phyloP scores from a whole-genome alignment of 2,888 invertebrate species.

The Notodonta dromedarius region DNA sequence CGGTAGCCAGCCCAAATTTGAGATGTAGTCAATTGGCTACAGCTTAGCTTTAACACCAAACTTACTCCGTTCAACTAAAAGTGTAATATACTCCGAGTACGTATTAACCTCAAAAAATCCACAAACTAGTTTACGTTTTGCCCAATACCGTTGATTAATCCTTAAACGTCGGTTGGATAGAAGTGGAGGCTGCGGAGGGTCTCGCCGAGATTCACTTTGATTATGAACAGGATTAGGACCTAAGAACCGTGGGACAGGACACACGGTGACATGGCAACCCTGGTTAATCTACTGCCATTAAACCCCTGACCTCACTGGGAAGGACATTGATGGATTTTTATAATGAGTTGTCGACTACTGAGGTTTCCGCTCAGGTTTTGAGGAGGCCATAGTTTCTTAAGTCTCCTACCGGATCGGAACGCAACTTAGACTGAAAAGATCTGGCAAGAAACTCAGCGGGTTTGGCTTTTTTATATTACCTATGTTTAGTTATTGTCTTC shows the following conservation, averaged over 20 bases:
- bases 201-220: constrained; percentile 69
- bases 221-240: constrained; percentile 67
- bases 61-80: too few species aligned
- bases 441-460: too few species aligned
- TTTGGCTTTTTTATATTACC: too few species aligned
- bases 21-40: too few species aligned
- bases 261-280: constrained; percentile 49
- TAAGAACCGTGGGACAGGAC: constrained; percentile 63
- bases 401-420: too few species aligned
- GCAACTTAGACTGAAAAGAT: too few species aligned
- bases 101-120: constrained; percentile 4
- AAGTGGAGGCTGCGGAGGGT: constrained; percentile 44
- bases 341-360: constrained; percentile 8
- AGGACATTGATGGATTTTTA: constrained; percentile 42
- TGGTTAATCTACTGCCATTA: constrained; percentile 55
- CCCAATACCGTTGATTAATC: constrained; percentile 28
- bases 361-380: not conserved
- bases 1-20: too few species aligned
- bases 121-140: constrained; percentile 20
- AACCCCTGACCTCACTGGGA: constrained; percentile 47
- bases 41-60: too few species aligned
- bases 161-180: constrained; percentile 15
- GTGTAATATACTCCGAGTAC: not conserved
- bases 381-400: too few species aligned
- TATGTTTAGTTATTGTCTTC: too few species aligned